phyloP scores from a whole-genome alignment of 2,888 invertebrate genomes.

The Sclerodermus sp. region DNA sequence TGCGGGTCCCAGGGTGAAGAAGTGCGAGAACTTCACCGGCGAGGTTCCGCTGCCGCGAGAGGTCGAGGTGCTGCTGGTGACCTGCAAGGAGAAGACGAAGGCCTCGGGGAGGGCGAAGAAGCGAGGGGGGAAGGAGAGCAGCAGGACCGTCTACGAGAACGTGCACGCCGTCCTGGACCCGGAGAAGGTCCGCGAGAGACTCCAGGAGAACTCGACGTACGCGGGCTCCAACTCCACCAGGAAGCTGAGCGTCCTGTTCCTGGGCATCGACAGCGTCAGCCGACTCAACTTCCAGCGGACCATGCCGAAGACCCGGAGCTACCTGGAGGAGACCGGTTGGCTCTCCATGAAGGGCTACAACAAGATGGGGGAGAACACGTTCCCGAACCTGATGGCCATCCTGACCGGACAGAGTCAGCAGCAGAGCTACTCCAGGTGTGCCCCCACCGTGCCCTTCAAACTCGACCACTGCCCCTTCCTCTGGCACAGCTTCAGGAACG shows the following conservation, averaged over 20 bases:
- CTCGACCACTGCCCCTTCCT: conserved; percentile 74
- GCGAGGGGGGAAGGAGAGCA: conserved; percentile 14
- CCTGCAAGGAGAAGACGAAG: conserved; percentile 52
- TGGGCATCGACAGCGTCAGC: conserved; percentile 87
- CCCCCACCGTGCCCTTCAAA: conserved; percentile 58
- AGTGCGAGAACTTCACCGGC: conserved; percentile 59
- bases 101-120: conserved; percentile 40
- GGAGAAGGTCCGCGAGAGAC: conserved; percentile 58
- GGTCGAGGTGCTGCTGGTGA: conserved; percentile 60
- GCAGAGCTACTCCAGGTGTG: conserved; percentile 60
- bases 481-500: conserved; percentile 74
- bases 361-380: conserved; percentile 86
- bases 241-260: conserved; percentile 69
- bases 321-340: conserved; percentile 71
- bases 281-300: conserved; percentile 74
- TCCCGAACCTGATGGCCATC: conserved; percentile 85
- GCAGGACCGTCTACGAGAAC: conserved; percentile 58
- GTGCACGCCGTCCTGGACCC: conserved; percentile 64
- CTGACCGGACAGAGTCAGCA: conserved; percentile 68
- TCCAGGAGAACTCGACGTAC: conserved; percentile 4
- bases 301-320: conserved; percentile 72
- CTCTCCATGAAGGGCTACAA: conserved; percentile 74
- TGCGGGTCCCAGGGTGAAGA: conserved; percentile 49
- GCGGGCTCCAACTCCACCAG: conserved; percentile 27
- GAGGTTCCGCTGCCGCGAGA: conserved; percentile 48